phyloP scores from a whole-genome alignment of 2,113 vertebrate species.

The Alectura lathami region DNA sequence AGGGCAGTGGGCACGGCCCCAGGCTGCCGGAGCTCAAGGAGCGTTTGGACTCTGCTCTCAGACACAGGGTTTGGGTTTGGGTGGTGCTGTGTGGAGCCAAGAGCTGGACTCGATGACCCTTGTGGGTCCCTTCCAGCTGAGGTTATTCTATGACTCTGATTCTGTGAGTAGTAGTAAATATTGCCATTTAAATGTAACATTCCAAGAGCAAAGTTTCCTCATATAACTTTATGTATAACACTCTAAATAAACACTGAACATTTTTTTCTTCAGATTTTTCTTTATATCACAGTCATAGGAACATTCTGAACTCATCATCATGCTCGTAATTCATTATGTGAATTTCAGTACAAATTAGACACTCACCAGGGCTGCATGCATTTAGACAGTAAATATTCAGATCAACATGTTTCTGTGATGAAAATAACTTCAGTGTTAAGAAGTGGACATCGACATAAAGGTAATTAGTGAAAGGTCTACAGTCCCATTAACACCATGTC shows the following conservation, averaged over 20 bases:
- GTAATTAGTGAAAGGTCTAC: background rate
- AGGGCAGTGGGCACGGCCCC: too few relatives aligned
- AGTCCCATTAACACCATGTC: rapidly evolving
- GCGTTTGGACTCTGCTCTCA: too few relatives aligned
- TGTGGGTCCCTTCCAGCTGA: too few relatives aligned
- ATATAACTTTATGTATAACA: background rate
- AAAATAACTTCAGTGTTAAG: background rate
- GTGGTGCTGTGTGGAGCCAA: too few relatives aligned
- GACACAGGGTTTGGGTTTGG: too few relatives aligned
- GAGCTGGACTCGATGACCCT: too few relatives aligned
- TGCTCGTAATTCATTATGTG: background rate
- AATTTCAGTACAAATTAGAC: background rate
- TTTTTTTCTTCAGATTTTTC: background rate
- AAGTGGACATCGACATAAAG: background rate
- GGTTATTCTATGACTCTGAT: too few relatives aligned
- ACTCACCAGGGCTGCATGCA: rapidly evolving
- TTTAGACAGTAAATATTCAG: background rate
- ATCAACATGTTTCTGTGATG: background rate
- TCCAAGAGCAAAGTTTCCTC: background rate
- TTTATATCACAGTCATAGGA: background rate
- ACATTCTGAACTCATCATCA: background rate
- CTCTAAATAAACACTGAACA: background rate
- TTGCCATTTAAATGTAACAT: background rate
- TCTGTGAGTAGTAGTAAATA: background rate
- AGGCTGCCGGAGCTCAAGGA: too few relatives aligned